A percentile compares a stretch with the other conserved stretches of the same genome.
Conservation (phyloP, 1,140 invertebrate genomes). For the Macrotrachela quadricornifera region DNA sequence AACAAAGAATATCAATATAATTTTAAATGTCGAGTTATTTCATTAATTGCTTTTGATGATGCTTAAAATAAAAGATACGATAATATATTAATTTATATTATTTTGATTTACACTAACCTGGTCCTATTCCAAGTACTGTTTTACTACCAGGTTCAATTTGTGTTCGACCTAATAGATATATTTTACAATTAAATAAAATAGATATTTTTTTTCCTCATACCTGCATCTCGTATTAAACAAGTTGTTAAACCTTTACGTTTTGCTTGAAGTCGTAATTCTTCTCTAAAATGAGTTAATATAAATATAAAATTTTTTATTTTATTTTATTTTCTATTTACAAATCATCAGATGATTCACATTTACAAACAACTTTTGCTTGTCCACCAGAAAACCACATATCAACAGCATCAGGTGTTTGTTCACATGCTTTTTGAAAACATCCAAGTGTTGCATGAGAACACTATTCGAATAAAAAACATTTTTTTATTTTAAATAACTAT, state of each 20-base stretch:
- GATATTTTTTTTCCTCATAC: too few relatives aligned
- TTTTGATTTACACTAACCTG: neutral
- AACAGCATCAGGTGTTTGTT: neutral
- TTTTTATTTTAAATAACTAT: neutral
- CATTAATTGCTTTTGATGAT: slow-evolving; percentile 3
- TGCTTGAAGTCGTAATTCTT: neutral
- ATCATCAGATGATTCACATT: slow-evolving; percentile 5
- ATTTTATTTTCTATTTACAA: neutral
- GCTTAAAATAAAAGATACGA: too few relatives aligned
- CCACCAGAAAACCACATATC: neutral
- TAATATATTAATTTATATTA: too few relatives aligned
- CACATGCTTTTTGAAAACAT: slow-evolving; percentile 34
- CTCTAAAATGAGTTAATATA: neutral
- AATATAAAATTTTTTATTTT: neutral
- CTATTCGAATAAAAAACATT: slow-evolving; percentile 22
- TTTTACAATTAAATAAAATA: too few relatives aligned
- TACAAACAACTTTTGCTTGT: slow-evolving; percentile 5
- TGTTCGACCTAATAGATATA: neutral
- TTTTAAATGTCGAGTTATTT: slow-evolving; percentile 8
- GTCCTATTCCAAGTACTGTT: slow-evolving; percentile 9
- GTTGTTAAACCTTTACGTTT: neutral
- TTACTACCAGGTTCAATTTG: slow-evolving; percentile 6
- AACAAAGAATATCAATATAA: neutral
- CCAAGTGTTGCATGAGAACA: slow-evolving; percentile 64
- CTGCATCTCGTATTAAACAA: slow-evolving; percentile 4